Evolutionary conservation across 2,797 vertebrate species (phyloP).

Genomic region (Pteropus rufus): DNA sequence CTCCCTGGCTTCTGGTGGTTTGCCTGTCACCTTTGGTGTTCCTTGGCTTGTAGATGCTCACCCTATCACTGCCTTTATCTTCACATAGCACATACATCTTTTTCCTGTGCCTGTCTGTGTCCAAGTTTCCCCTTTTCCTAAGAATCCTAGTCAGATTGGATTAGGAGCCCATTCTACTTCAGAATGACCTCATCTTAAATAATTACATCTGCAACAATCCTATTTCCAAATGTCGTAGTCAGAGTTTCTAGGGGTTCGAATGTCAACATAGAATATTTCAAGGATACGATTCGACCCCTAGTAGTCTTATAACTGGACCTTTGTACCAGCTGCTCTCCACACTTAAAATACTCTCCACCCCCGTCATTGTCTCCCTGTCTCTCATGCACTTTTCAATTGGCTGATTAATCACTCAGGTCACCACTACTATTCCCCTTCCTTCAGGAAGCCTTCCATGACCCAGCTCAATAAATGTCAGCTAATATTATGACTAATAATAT

Average conservation of each 20-base stretch:
- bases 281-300: background rate
- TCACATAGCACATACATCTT: background rate
- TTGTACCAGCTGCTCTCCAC: background rate
- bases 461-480: constrained; percentile 6
- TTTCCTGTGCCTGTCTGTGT: background rate
- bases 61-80: no score
- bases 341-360: no score
- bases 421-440: background rate
- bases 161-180: background rate
- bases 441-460: background rate
- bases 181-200: background rate
- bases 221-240: background rate
- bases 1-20: background rate
- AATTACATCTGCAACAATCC: background rate
- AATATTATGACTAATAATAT: background rate
- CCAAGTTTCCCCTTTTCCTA: background rate
- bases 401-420: background rate
- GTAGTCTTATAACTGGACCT: background rate
- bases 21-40: background rate
- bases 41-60: background rate
- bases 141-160: background rate
- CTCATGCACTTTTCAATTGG: background rate
- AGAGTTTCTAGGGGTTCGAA: background rate
- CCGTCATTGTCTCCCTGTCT: background rate
- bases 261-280: background rate